phyloP scores from a whole-genome alignment of 2,888 invertebrate species.

The Omphaloscelis lunosa region DNA sequence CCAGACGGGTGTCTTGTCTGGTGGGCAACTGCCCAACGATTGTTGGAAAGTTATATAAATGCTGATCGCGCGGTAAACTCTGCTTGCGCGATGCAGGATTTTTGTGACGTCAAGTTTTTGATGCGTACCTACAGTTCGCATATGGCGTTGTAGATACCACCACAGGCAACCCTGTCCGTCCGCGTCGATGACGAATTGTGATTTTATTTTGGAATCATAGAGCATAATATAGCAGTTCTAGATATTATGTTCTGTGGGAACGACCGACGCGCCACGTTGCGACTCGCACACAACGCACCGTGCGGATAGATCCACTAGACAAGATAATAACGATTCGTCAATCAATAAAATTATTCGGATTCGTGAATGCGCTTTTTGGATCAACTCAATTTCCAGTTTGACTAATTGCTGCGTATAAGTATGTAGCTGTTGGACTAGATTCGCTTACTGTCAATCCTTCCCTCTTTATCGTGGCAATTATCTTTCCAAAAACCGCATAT shows the following conservation, averaged over 20 bases:
- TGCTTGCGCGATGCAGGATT: too few relatives aligned
- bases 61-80: too few relatives aligned
- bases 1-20: too few relatives aligned
- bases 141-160: too few relatives aligned
- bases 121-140: too few relatives aligned
- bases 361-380: not conserved
- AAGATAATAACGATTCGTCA: not conserved
- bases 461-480: slow-evolving; percentile 7
- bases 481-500: slow-evolving; percentile 41
- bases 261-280: not conserved
- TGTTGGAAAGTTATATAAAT: too few relatives aligned
- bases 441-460: slow-evolving; percentile 31
- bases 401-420: not conserved
- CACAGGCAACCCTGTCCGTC: not conserved
- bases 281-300: not conserved
- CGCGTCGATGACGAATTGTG: not conserved
- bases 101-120: too few relatives aligned
- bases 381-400: too few relatives aligned
- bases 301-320: not conserved
- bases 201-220: not conserved
- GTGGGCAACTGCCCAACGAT: too few relatives aligned
- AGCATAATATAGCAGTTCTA: not conserved
- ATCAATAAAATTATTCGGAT: not conserved
- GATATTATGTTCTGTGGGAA: not conserved
- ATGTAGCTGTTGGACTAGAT: not conserved